phyloP scores from a whole-genome alignment of 2,888 invertebrate genomes.

The Epistrophe grossulariae region DNA sequence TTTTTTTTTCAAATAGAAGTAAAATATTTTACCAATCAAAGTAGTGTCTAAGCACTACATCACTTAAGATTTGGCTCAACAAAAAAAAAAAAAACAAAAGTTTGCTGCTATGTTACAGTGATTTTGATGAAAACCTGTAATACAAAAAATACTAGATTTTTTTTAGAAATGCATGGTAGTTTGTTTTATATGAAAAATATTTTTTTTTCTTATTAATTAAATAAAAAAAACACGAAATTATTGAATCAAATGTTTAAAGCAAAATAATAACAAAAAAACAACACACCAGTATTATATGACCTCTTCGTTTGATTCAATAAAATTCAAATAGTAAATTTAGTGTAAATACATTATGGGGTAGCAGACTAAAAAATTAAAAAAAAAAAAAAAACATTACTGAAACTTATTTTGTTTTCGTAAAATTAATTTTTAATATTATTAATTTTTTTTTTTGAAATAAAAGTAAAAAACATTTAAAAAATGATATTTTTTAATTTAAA shows the following conservation, averaged over 20 bases:
- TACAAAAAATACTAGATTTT: constrained; percentile 28
- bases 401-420: constrained; percentile 61
- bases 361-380: constrained; percentile 83
- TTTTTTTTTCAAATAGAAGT: constrained; percentile 47
- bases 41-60: constrained; percentile 65
- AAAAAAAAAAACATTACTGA: constrained; percentile 57
- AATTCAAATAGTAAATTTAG: constrained; percentile 62
- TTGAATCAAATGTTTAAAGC: constrained; percentile 67
- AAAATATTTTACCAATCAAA: constrained; percentile 51
- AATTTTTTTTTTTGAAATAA: constrained; percentile 59
- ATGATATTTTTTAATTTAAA: constrained; percentile 66
- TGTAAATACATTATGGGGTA: constrained; percentile 82
- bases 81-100: constrained; percentile 28
- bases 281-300: constrained; percentile 35
- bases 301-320: constrained; percentile 72
- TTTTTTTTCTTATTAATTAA: constrained; percentile 33
- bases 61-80: constrained; percentile 59
- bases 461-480: constrained; percentile 60
- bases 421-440: constrained; percentile 44
- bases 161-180: constrained; percentile 73
- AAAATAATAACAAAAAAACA: not conserved
- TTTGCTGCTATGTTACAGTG: constrained; percentile 67
- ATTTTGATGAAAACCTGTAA: constrained; percentile 32
- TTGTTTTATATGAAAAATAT: constrained; percentile 60
- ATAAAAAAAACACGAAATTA: constrained; percentile 37